A percentile compares a stretch with the other conserved stretches of the same genome.
These are phyloP conservation scores for Tachina lurida DNA, from an alignment of 2,888 invertebrate genomes.

Conservation along the genomic window DNA sequence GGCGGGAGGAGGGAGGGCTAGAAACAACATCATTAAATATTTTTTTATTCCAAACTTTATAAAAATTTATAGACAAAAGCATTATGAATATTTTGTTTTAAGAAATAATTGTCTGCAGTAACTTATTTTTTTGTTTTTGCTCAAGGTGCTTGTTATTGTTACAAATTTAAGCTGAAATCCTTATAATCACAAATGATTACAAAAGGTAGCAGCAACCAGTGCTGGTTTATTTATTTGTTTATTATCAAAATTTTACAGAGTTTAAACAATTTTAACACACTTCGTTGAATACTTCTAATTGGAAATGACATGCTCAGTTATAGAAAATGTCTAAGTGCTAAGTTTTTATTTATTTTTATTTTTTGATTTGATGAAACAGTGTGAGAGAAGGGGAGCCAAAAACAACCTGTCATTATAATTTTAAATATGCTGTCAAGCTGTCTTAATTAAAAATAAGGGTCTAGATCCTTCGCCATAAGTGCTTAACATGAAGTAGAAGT, in stretches of 20 bases:
- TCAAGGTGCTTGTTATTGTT: conserved; percentile 11
- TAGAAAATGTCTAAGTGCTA: conserved; percentile 1
- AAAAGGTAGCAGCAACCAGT: not conserved
- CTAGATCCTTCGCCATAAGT: not conserved
- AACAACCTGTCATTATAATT: not conserved
- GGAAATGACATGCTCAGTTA: conserved; percentile 49
- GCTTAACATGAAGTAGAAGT: not conserved
- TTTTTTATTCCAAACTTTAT: not conserved
- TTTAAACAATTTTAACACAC: conserved; percentile 51
- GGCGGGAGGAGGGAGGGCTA: not conserved
- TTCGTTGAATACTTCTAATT: conserved; percentile 53
- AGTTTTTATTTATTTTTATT: not conserved
- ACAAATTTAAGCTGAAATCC: not conserved
- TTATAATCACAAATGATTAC: conserved; percentile 27
- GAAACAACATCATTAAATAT: conserved; percentile 30
- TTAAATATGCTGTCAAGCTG: conserved; percentile 11
- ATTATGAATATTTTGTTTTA: not conserved
- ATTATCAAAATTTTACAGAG: conserved; percentile 27
- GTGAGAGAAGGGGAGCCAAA: not conserved
- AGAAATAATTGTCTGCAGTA: not conserved
- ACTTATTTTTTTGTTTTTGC: not conserved
- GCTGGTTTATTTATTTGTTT: conserved; percentile 2
- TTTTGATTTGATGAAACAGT: too few species aligned
- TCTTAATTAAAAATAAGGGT: conserved; percentile 9
- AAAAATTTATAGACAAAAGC: not conserved